A percentile compares a stretch with the other conserved stretches of the same genome.
Evolutionary conservation across 2,888 invertebrate species (phyloP).

Genomic region (Pharmacophagus antenor): DNA sequence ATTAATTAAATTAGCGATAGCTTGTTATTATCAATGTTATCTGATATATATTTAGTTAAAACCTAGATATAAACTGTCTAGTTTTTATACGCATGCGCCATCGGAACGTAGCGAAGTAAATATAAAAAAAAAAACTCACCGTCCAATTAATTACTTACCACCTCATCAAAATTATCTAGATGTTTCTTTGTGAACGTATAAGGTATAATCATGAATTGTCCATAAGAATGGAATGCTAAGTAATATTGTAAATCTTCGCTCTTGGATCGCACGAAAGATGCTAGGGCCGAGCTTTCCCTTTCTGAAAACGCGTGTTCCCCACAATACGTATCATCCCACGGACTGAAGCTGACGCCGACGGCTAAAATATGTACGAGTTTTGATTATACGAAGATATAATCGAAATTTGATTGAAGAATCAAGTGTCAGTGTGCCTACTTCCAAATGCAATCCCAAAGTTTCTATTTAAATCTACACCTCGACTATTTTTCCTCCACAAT

Average conservation of each 20-base stretch:
- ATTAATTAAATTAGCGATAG: too few relatives aligned
- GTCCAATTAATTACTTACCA: constrained; percentile 47
- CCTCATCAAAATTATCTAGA: constrained; percentile 59
- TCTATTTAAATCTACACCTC: constrained; percentile 83
- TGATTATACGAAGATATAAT: neutral
- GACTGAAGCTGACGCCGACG: constrained; percentile 42
- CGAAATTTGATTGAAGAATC: neutral
- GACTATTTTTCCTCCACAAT: constrained; percentile 82
- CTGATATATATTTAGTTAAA: too few relatives aligned
- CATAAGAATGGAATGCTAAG: constrained; percentile 83
- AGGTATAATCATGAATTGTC: constrained; percentile 81
- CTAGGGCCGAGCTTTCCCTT: constrained; percentile 64
- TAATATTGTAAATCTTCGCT: constrained; percentile 69
- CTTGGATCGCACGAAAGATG: constrained; percentile 53
- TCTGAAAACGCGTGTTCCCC: constrained; percentile 78
- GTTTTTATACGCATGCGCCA: neutral
- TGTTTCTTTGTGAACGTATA: constrained; percentile 64
- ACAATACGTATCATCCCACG: constrained; percentile 51
- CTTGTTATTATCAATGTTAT: too few relatives aligned
- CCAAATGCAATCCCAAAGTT: constrained; percentile 82
- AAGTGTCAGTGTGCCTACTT: constrained; percentile 41
- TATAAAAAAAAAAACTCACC: too few relatives aligned
- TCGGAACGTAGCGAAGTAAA: neutral
- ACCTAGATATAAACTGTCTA: neutral
- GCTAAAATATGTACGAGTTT: constrained; percentile 39